Conservation (phyloP, 2,888 invertebrate species). For the Cetonia aurata region DNA sequence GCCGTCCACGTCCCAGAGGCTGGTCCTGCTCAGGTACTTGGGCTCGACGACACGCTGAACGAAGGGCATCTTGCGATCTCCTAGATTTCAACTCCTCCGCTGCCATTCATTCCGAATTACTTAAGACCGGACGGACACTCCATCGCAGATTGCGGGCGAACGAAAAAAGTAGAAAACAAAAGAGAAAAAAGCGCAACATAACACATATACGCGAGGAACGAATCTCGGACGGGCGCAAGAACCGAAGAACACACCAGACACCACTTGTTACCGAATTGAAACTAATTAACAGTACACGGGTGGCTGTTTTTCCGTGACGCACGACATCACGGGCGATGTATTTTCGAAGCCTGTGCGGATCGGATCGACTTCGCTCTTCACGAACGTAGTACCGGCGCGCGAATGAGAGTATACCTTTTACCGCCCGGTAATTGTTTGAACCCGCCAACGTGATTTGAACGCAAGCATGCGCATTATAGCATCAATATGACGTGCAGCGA, state of each 20-base stretch:
- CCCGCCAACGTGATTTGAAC: slow-evolving; percentile 16
- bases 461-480: slow-evolving; percentile 2
- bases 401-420: slow-evolving; percentile 20
- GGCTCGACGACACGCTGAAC: slow-evolving; percentile 88
- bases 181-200: not conserved
- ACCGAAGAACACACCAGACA: not conserved
- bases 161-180: slow-evolving; percentile 1
- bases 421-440: slow-evolving; percentile 11
- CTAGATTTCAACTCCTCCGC: too few relatives aligned
- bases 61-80: slow-evolving; percentile 80
- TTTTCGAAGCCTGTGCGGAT: not conserved
- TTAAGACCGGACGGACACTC: not conserved
- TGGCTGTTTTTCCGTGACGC: slow-evolving; percentile 3
- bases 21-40: slow-evolving; percentile 80
- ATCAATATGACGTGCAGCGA: too few relatives aligned
- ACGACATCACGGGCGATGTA: not conserved
- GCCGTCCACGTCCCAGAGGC: slow-evolving; percentile 73
- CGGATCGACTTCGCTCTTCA: not conserved
- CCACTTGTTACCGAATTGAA: too few relatives aligned
- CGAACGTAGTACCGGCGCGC: slow-evolving; percentile 17
- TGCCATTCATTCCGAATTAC: too few relatives aligned
- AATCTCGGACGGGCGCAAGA: not conserved
- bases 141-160: slow-evolving; percentile 2
- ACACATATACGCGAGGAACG: not conserved
- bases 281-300: too few relatives aligned